Base-by-base conservation (phyloP, 2,113 vertebrate genomes). In the Nycticebus coucang region DNA sequence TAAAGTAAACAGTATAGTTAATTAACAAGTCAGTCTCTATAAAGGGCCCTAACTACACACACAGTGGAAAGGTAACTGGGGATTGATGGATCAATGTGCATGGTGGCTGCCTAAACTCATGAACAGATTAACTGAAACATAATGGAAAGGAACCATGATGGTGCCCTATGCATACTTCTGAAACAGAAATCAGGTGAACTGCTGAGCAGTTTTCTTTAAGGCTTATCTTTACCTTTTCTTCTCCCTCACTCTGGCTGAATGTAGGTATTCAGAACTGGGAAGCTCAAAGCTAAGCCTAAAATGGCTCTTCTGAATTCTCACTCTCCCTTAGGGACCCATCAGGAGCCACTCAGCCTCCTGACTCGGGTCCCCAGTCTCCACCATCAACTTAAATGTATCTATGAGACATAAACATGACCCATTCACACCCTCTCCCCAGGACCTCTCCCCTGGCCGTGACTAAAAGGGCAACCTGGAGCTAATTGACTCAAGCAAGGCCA, bases 1-100 rank as follows among this genome's bases (percentile, higher is more conserved):
- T 21, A 92, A 96, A 91, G 64, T 64, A 89, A 24, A 30, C 0
- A 91, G 62, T 35, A 64, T 87, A 95, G 82, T 94, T 93, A 93
- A 94, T 92, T 64, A 97, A 91, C 55, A 92, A 93, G 87, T 59
- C 66, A 86, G 22, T 60, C 41, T 82, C 30, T 79, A 89, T 53
- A 96, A 95, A 87, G 30, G 62, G 9, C 30, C 77, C 12, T 75
- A 72, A 87, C 79, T 41, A 87, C 41, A 68, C 28, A 83, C 53
- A 74, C 17, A 21, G 60, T 19, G 19, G 69, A 94, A 85, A 92
- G 21, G 72, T 72, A 62, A 26, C 0, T 68, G 66, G 80, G 69
- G 72, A 64, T 24, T 64, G 62, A 59, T 1, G 17, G 37, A 92
- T 35, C 7, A 22, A 45, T 11, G 13, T 30, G 62, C 68, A 37